These are phyloP conservation scores for Blomia tropicalis DNA, from an alignment of 2,888 invertebrate species.

Conservation along the genomic window DNA sequence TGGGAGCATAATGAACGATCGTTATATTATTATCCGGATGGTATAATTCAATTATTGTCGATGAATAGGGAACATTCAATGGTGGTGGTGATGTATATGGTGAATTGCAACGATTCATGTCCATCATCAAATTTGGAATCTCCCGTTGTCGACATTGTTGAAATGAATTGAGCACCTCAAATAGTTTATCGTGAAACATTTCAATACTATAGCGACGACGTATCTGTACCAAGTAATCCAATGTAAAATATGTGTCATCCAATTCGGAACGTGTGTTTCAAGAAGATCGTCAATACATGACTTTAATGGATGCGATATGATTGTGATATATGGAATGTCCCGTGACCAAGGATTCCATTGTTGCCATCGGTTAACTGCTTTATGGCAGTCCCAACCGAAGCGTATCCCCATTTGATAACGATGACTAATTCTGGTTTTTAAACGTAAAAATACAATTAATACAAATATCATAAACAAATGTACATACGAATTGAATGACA, in stretches of 20 bases:
- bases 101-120: no score
- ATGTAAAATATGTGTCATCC: not conserved
- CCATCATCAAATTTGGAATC: not conserved
- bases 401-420: conserved; percentile 56
- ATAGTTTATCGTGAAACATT: conserved; percentile 9
- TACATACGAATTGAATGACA: conserved; percentile 68
- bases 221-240: not conserved
- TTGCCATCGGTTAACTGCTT: conserved; percentile 44
- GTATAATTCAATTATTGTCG: not conserved
- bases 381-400: conserved; percentile 58
- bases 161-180: conserved; percentile 9
- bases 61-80: not conserved
- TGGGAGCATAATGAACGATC: conserved; percentile 3
- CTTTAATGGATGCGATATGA: conserved; percentile 54
- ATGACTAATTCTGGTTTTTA: conserved; percentile 37
- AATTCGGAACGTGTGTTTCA: not conserved
- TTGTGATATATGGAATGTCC: conserved; percentile 58
- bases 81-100: not conserved
- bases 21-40: not conserved
- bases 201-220: conserved; percentile 12
- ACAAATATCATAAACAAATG: not conserved
- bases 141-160: not conserved
- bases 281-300: conserved; percentile 2
- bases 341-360: conserved; percentile 68
- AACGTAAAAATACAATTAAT: not conserved